Percentiles rank a stretch among this genome's conserved stretches.
Evolutionary conservation across 2,888 invertebrate species (phyloP).

Genomic region (Cantharis rufa): DNA sequence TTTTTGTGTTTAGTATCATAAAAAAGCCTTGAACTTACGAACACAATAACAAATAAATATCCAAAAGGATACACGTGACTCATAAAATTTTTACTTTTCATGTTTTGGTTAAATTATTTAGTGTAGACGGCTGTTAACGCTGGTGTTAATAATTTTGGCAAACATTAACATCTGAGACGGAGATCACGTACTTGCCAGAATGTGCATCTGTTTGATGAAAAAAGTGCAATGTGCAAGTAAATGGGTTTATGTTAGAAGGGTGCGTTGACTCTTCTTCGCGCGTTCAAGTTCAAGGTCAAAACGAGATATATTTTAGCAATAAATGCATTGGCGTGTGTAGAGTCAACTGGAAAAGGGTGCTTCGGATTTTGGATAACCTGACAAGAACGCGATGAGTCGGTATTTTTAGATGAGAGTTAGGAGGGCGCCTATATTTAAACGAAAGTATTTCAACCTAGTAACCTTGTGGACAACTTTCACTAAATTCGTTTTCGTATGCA

Average conservation of each 20-base stretch:
- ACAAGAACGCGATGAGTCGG: slow-evolving; percentile 29
- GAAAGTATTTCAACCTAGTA: slow-evolving; percentile 32
- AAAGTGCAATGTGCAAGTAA: slow-evolving; percentile 19
- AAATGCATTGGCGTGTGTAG: slow-evolving; percentile 37
- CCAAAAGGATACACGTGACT: background rate
- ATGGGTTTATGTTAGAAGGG: slow-evolving; percentile 27
- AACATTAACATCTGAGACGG: slow-evolving; percentile 1
- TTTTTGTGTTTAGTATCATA: background rate
- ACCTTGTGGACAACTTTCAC: slow-evolving; percentile 35
- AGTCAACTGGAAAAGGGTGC: slow-evolving; percentile 13
- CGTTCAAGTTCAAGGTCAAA: slow-evolving; percentile 44
- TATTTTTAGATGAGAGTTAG: slow-evolving; percentile 37
- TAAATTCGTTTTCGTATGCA: slow-evolving; percentile 16
- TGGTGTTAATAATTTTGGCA: slow-evolving; percentile 10
- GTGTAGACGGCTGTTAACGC: background rate
- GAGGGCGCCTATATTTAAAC: slow-evolving; percentile 36
- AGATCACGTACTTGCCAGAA: background rate
- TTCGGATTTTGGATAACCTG: slow-evolving; percentile 11
- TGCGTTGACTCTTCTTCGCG: slow-evolving; percentile 37
- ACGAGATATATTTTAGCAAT: slow-evolving; percentile 40
- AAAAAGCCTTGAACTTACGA: background rate
- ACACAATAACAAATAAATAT: background rate
- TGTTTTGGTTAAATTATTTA: background rate
- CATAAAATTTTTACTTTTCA: background rate
- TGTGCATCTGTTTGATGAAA: slow-evolving; percentile 18